These are phyloP conservation scores for Pelecanus crispus DNA, from an alignment of 2,113 vertebrate species.

Conservation along the genomic window DNA sequence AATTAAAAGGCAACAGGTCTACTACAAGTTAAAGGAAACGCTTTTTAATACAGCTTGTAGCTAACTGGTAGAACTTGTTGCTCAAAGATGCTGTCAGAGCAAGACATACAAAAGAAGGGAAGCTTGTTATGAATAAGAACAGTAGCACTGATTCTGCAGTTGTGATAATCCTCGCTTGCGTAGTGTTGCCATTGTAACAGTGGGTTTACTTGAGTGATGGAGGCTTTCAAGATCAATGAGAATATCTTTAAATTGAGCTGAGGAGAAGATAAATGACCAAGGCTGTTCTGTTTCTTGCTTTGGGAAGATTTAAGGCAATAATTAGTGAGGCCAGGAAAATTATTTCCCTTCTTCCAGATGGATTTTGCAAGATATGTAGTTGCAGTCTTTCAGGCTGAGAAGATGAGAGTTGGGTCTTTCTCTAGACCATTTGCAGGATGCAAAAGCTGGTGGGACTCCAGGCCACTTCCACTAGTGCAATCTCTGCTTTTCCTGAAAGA, in stretches of 20 bases:
- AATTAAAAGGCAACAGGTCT: conserved; percentile 26
- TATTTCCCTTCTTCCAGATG: not conserved
- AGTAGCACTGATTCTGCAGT: not conserved
- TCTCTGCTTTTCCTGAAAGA: not conserved
- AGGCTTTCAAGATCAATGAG: not conserved
- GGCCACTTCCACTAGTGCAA: not conserved
- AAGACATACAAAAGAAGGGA: not conserved
- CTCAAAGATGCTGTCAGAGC: not conserved
- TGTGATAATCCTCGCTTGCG: not conserved
- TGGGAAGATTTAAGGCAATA: not conserved
- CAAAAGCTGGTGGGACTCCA: not conserved
- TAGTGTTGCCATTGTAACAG: not conserved
- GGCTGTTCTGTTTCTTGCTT: not conserved
- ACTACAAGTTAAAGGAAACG: not conserved
- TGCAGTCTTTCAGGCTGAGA: not conserved
- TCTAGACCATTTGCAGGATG: not conserved
- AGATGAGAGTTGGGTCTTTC: not conserved
- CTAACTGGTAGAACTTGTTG: not conserved
- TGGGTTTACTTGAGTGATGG: not conserved
- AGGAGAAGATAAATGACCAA: not conserved
- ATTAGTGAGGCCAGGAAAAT: not conserved
- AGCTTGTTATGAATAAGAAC: not conserved
- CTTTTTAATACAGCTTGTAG: not conserved
- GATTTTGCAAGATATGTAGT: not conserved
- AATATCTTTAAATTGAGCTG: not conserved